phyloP scores from a whole-genome alignment of 2,113 vertebrate genomes.

The Pipa parva region DNA sequence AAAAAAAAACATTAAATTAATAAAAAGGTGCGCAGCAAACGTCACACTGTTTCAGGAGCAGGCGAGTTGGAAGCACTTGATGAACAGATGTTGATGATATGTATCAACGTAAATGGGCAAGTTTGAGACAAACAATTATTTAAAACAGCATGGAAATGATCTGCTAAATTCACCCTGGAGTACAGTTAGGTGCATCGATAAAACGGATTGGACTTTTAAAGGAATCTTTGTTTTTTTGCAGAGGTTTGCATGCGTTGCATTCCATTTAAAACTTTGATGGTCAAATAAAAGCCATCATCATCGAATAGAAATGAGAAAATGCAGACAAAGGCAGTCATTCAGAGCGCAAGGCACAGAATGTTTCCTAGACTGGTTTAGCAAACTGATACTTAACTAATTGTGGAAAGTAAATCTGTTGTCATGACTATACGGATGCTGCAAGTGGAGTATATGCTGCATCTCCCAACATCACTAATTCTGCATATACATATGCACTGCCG shows the following conservation, averaged over 20 bases:
- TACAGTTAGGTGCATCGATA: background rate
- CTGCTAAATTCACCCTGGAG: background rate
- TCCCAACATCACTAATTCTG: too few species aligned
- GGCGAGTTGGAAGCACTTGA: background rate
- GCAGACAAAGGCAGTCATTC: too few species aligned
- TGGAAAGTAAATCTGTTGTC: too few species aligned
- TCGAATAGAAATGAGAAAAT: too few species aligned
- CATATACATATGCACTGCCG: too few species aligned
- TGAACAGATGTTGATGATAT: conserved; percentile 20
- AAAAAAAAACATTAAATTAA: background rate
- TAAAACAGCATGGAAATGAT: conserved; percentile 1
- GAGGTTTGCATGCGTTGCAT: background rate
- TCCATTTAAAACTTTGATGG: background rate
- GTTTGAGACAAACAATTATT: conserved; percentile 7
- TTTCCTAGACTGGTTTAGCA: too few species aligned
- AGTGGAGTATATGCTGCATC: too few species aligned
- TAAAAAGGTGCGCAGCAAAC: background rate
- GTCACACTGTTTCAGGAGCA: background rate
- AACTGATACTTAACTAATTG: too few species aligned
- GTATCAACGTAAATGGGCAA: conserved; percentile 2
- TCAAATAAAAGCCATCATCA: too few species aligned
- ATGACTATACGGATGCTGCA: too few species aligned
- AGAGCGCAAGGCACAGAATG: too few species aligned
- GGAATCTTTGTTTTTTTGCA: background rate
- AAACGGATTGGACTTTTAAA: background rate